Conservation (phyloP, 2,797 vertebrate species). For the Martes flavigula region DNA sequence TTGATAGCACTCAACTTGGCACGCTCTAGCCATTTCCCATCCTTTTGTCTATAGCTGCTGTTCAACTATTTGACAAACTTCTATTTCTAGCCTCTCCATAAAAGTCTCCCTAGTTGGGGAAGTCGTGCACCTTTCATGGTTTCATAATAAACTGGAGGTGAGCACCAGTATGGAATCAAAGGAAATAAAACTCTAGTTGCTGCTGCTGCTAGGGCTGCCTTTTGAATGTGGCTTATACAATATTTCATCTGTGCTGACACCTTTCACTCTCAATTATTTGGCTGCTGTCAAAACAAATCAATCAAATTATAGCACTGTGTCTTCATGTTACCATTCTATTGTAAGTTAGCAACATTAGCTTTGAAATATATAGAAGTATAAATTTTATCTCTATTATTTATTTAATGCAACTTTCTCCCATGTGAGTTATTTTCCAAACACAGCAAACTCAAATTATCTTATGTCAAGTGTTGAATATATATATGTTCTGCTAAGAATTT, state of each 20-base stretch:
- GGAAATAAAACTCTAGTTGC: conserved; percentile 89
- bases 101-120: conserved; percentile 79
- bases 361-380: conserved; percentile 95
- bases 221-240: conserved; percentile 90
- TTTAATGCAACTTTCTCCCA: conserved; percentile 91
- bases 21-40: conserved; percentile 55
- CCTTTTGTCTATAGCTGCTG: conserved; percentile 76
- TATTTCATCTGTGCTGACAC: conserved; percentile 95
- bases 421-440: conserved; percentile 90
- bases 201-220: conserved; percentile 93
- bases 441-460: conserved; percentile 93
- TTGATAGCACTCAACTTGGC: conserved; percentile 62
- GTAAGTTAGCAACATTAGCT: conserved; percentile 94
- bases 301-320: conserved; percentile 98
- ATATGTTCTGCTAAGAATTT: conserved; percentile 81
- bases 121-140: conserved; percentile 88
- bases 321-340: conserved; percentile 94
- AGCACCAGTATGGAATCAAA: conserved; percentile 91
- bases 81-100: conserved; percentile 84
- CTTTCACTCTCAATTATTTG: conserved; percentile 99
- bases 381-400: conserved; percentile 98
- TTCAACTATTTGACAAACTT: conserved; percentile 85
- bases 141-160: conserved; percentile 93
- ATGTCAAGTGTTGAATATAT: conserved; percentile 87
- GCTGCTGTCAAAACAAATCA: conserved; percentile 99